Percentiles rank a stretch among this genome's conserved stretches.
These are phyloP conservation scores for Cylas formicarius DNA, from an alignment of 1,140 invertebrate genomes.

Conservation along the genomic window DNA sequence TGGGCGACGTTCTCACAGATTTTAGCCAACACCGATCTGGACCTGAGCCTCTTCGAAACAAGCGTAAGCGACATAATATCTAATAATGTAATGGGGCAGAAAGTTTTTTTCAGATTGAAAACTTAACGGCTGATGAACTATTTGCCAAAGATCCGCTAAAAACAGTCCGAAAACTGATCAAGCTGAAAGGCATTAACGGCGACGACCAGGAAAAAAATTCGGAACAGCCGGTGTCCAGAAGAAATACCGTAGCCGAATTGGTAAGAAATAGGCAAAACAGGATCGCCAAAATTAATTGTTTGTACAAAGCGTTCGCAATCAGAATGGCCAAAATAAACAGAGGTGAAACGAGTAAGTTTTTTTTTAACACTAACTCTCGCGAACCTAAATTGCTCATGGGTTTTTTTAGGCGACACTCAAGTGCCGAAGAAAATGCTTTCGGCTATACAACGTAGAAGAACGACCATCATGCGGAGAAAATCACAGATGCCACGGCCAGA, in stretches of 20 bases:
- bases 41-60: conserved; percentile 35
- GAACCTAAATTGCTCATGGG: no score
- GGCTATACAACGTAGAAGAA: no score
- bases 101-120: conserved; percentile 14
- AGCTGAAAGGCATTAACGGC: conserved; percentile 41
- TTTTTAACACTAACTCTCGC: no score
- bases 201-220: conserved; percentile 38
- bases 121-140: conserved; percentile 23
- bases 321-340: conserved; percentile 12
- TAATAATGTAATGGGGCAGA: conserved; percentile 3
- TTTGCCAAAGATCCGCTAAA: conserved; percentile 22
- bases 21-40: conserved; percentile 64
- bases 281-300: conserved; percentile 16
- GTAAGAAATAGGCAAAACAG: conserved; percentile 20
- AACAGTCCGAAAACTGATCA: conserved; percentile 25
- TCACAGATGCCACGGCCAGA: no score
- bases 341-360: conserved; percentile 8
- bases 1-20: conserved; percentile 80
- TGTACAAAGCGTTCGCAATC: conserved; percentile 17
- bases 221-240: conserved; percentile 23
- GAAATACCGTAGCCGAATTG: conserved; percentile 23
- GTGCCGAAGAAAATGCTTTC: no score
- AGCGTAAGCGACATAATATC: conserved; percentile 24
- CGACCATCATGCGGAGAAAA: no score
- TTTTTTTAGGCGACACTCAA: no score